A percentile compares a stretch with the other conserved stretches of the same genome.
Conservation (phyloP, 2,113 vertebrate genomes). For the Trichechus manatus region DNA sequence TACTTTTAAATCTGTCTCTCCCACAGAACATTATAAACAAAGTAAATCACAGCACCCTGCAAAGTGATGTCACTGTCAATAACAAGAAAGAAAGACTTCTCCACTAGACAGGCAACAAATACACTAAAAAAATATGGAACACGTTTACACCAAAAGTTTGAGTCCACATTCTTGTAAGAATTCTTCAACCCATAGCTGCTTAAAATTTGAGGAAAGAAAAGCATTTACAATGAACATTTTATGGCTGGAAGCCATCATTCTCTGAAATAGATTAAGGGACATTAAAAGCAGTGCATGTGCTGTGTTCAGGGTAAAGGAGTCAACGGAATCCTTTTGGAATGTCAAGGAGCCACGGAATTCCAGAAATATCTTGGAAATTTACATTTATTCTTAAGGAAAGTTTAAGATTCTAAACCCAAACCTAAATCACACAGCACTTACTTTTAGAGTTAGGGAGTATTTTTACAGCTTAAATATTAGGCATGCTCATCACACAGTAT, state of each 20-base stretch:
- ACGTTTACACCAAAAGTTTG: not conserved
- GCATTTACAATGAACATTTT: not conserved
- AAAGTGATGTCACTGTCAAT: not conserved
- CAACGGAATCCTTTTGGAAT: not conserved
- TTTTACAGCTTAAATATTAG: not conserved
- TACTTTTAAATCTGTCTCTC: not conserved
- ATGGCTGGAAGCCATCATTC: not conserved
- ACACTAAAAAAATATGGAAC: not conserved
- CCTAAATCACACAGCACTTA: not conserved
- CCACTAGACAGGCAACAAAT: not conserved
- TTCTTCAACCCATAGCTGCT: not conserved
- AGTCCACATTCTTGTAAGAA: not conserved
- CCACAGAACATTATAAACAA: not conserved
- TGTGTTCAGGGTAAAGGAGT: not conserved
- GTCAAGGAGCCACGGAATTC: not conserved
- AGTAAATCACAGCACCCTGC: not conserved
- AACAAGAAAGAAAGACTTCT: not conserved
- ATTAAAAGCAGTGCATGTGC: not conserved
- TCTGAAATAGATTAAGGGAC: not conserved
- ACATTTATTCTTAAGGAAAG: not conserved
- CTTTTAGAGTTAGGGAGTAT: not conserved
- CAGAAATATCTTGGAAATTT: not conserved
- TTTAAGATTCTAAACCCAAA: not conserved
- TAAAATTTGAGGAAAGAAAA: slow-evolving; percentile 34
- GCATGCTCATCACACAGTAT: not conserved